A percentile compares a stretch with the other conserved stretches of the same genome.
Conservation (phyloP, 2,797 vertebrate species). For the Falco concolor region DNA sequence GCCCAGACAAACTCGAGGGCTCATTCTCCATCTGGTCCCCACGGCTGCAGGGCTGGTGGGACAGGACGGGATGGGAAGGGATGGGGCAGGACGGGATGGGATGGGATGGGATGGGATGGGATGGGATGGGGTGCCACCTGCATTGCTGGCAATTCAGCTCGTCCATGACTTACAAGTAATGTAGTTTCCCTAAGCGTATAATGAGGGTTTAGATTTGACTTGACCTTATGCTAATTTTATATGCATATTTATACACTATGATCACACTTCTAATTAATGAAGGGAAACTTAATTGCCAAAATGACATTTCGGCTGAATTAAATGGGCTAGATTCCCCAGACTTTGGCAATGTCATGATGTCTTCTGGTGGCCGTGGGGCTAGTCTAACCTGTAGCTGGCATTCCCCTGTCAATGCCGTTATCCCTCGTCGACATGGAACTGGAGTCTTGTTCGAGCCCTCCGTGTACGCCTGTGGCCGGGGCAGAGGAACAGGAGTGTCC, state of each 20-base stretch:
- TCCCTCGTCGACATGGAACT: accelerated
- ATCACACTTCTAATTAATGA: not conserved
- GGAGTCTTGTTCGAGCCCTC: not conserved
- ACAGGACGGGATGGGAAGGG: accelerated
- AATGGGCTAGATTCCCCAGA: not conserved
- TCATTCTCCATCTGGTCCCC: not conserved
- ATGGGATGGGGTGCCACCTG: not conserved
- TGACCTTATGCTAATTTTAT: not conserved
- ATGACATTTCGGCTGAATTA: not conserved
- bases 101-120: too few relatives aligned
- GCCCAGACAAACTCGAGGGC: not conserved
- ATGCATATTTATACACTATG: not conserved
- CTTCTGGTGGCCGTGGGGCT: not conserved
- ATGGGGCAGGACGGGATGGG: not conserved
- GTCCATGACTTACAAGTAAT: not conserved
- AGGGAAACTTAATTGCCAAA: not conserved
- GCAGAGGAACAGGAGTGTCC: not conserved
- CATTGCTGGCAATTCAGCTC: not conserved
- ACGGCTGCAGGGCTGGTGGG: accelerated
- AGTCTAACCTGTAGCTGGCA: not conserved
- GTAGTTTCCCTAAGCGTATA: not conserved
- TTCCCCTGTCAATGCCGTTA: not conserved
- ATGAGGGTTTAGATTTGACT: not conserved
- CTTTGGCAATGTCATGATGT: not conserved
- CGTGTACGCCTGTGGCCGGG: accelerated